Evolutionary conservation across 2,888 invertebrate species (phyloP).

Genomic region (Lucinisca nassula): DNA sequence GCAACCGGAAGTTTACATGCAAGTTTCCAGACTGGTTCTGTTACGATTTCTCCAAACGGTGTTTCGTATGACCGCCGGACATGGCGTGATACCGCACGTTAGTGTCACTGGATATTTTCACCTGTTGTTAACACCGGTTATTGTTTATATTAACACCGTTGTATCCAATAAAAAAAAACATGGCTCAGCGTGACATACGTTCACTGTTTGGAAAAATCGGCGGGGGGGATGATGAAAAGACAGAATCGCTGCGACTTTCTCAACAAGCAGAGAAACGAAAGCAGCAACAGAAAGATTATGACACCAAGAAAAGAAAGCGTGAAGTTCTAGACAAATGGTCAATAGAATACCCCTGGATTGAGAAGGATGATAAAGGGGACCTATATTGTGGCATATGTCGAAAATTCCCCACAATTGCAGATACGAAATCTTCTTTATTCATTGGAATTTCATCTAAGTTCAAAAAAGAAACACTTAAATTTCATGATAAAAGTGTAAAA

Average conservation of each 20-base stretch:
- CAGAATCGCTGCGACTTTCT: background rate
- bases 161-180: background rate
- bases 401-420: slow-evolving; percentile 11
- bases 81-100: too few relatives aligned
- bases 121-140: background rate
- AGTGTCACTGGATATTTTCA: background rate
- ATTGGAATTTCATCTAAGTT: slow-evolving; percentile 14
- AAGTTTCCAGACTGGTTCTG: too few relatives aligned
- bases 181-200: background rate
- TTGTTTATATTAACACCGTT: background rate
- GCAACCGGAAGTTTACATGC: too few relatives aligned
- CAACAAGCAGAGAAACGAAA: background rate
- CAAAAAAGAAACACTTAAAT: slow-evolving; percentile 19
- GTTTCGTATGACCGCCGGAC: too few relatives aligned
- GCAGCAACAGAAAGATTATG: background rate
- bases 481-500: background rate
- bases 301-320: background rate
- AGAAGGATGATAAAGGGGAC: background rate
- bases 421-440: slow-evolving; percentile 8
- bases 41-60: too few relatives aligned
- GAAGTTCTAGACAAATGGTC: background rate
- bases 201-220: background rate
- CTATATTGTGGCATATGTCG: background rate
- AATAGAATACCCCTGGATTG: background rate
- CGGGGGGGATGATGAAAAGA: background rate